phyloP scores from a whole-genome alignment of 2,797 vertebrate genomes.

The Semotilus atromaculatus region DNA sequence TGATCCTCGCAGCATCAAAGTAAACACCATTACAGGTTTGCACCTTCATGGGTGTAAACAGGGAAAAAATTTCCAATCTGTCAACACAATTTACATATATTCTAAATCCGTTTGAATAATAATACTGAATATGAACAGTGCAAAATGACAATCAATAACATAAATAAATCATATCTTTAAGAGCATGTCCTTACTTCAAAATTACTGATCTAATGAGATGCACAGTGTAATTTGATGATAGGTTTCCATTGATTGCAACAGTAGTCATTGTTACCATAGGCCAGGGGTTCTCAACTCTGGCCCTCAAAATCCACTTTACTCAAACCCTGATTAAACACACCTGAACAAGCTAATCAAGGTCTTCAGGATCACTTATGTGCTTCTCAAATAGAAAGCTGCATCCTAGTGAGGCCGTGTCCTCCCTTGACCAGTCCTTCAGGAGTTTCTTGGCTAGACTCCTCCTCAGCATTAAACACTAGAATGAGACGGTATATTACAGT shows the following conservation, averaged over 20 bases:
- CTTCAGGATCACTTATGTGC: background rate
- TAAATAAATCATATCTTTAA: background rate
- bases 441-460: background rate
- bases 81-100: no score
- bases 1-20: slow-evolving; percentile 81
- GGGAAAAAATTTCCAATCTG: no score
- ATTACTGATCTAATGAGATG: background rate
- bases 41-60: no score
- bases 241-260: background rate
- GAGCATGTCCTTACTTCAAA: background rate
- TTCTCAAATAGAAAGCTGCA: background rate
- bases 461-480: background rate
- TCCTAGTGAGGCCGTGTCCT: background rate
- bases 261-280: no score
- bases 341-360: background rate
- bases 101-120: no score
- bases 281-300: no score
- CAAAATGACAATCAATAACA: background rate
- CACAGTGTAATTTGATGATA: background rate
- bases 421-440: background rate
- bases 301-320: no score
- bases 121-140: background rate
- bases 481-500: background rate
- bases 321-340: background rate
- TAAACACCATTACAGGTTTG: no score